phyloP scores from a whole-genome alignment of 1,140 invertebrate species.

The Drosophila kepulauana region DNA sequence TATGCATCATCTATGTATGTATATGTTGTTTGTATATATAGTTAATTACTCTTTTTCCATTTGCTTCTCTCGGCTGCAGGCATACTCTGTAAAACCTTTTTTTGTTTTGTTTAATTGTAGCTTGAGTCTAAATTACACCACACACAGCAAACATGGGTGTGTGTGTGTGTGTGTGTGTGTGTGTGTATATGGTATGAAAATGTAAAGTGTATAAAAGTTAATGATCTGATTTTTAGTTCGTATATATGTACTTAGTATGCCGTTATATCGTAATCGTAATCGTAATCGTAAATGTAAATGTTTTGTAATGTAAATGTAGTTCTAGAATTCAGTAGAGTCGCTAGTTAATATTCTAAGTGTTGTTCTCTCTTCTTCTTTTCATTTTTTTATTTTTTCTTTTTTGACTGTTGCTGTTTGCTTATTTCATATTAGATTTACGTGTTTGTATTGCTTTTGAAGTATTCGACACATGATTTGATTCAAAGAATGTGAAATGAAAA shows the following conservation, averaged over 20 bases:
- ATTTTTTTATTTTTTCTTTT: conserved; percentile 18
- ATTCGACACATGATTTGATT: conserved; percentile 39
- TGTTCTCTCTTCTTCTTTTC: conserved; percentile 13
- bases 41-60: conserved; percentile 42
- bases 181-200: conserved; percentile 67
- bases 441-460: conserved; percentile 72
- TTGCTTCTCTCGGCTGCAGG: conserved; percentile 55
- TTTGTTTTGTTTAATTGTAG: conserved; percentile 56
- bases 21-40: conserved; percentile 57
- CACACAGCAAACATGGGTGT: conserved; percentile 24
- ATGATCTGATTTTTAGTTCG: conserved; percentile 70
- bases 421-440: conserved; percentile 38
- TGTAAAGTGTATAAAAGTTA: conserved; percentile 83
- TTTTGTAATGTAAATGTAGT: conserved; percentile 45
- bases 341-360: conserved; percentile 39
- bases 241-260: conserved; percentile 37
- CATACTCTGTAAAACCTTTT: conserved; percentile 78
- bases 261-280: conserved; percentile 14
- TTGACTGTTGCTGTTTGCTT: conserved; percentile 16
- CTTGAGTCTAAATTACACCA: conserved; percentile 68
- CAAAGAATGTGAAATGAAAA: background rate
- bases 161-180: conserved; percentile 30
- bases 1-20: conserved; percentile 63
- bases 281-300: conserved; percentile 56
- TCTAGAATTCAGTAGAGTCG: conserved; percentile 60